Conservation (phyloP, 2,113 vertebrate species). For the Pycnonotus jocosus region DNA sequence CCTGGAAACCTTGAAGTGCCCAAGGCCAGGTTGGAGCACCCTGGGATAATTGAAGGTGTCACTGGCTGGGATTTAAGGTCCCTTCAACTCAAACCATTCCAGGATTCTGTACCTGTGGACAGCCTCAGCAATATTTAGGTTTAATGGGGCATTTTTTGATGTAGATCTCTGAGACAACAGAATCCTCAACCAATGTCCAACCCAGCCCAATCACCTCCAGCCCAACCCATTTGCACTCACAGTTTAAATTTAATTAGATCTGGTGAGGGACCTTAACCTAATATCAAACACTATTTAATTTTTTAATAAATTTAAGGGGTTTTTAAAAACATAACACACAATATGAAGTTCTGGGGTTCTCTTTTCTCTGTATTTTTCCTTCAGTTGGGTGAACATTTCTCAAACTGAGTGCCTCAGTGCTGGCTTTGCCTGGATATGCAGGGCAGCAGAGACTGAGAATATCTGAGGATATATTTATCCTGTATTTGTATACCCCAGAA, state of each 20-base stretch:
- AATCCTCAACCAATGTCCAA: neutral
- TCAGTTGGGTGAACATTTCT: neutral
- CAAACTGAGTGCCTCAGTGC: neutral
- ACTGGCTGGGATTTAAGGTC: neutral
- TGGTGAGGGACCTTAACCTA: neutral
- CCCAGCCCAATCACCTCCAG: neutral
- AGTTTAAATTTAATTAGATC: neutral
- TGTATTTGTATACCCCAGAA: neutral
- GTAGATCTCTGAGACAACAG: neutral
- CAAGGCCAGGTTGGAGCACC: neutral
- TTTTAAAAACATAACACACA: neutral
- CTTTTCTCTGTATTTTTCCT: neutral
- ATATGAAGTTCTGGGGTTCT: neutral
- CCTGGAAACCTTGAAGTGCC: neutral
- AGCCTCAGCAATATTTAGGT: neutral
- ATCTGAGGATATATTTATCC: neutral
- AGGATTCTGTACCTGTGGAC: neutral
- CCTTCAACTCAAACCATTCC: neutral
- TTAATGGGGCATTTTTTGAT: neutral
- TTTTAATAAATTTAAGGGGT: neutral
- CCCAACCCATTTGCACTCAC: neutral
- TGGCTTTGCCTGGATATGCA: neutral
- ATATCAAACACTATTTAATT: neutral
- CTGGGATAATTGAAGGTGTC: rapidly evolving
- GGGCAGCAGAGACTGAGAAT: neutral